phyloP scores from a whole-genome alignment of 2,888 invertebrate species.

The Chloroclystis v-ata region DNA sequence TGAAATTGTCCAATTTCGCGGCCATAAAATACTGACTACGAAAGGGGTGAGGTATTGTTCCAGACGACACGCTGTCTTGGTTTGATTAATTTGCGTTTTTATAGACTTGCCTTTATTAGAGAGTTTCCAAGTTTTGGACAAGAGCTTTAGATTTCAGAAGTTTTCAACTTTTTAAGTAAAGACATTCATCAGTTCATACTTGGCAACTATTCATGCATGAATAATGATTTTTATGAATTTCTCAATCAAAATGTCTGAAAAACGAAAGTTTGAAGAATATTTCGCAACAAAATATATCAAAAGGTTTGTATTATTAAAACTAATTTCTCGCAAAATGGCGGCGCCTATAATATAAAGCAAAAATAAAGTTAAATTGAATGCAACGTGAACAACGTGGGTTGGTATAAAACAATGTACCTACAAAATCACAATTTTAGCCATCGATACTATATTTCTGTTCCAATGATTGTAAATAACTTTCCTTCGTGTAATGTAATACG shows the following conservation, averaged over 20 bases:
- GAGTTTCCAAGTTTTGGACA: neutral
- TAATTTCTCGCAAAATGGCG: no score
- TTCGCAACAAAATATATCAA: no score
- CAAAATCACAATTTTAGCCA: no score
- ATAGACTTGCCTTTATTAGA: neutral
- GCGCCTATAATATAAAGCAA: no score
- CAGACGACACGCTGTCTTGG: conserved; percentile 1
- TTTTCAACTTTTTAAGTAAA: neutral
- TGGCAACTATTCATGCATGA: neutral
- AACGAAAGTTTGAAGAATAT: no score
- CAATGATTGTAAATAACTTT: no score
- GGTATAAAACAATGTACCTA: no score
- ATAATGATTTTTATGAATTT: neutral
- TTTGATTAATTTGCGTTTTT: conserved; percentile 11
- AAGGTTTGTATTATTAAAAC: no score
- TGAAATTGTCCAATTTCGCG: conserved; percentile 7
- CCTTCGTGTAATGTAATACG: no score
- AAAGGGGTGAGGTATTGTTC: conserved; percentile 6
- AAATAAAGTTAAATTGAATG: no score
- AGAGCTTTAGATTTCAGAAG: neutral
- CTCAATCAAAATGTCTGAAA: neutral
- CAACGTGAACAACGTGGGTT: no score
- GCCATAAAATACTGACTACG: neutral
- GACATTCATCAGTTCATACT: neutral
- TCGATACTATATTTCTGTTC: no score